Evolutionary conservation across 2,113 vertebrate species (phyloP).

Genomic region (Austrofundulus limnaeus): DNA sequence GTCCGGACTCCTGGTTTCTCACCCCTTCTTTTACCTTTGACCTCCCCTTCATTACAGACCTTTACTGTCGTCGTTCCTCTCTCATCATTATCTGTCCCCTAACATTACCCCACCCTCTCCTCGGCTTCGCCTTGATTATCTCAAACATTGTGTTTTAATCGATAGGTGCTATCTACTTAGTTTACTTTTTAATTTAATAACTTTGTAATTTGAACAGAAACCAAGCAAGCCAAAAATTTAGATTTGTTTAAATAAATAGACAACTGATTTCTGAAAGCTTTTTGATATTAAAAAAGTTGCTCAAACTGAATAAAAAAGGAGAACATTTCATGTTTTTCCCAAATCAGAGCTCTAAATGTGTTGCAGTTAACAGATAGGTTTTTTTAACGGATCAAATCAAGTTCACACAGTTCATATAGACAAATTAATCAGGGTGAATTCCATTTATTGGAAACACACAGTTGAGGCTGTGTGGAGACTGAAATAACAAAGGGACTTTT

Average conservation of each 20-base stretch:
- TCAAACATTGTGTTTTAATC: neutral
- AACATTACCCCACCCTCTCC: neutral
- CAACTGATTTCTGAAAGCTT: too few relatives aligned
- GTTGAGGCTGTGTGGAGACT: neutral
- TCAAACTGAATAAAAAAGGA: neutral
- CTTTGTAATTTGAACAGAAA: too few relatives aligned
- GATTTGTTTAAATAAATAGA: too few relatives aligned
- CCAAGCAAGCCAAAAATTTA: too few relatives aligned
- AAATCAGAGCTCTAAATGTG: neutral
- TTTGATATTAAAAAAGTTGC: too few relatives aligned
- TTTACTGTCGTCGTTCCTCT: slow-evolving; percentile 7
- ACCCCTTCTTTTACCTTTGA: slow-evolving; percentile 32
- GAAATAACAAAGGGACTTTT: neutral
- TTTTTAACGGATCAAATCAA: neutral
- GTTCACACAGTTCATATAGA: neutral
- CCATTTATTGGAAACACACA: slow-evolving; percentile 9
- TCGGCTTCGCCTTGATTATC: neutral
- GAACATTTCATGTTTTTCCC: neutral
- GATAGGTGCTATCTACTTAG: neutral
- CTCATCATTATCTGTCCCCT: slow-evolving; percentile 2
- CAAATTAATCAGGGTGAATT: slow-evolving; percentile 21
- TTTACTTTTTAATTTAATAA: neutral
- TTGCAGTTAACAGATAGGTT: neutral
- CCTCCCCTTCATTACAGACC: slow-evolving; percentile 20
- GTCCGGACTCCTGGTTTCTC: slow-evolving; percentile 2